These are phyloP conservation scores for Gisinianus flammeolus DNA, from an alignment of 2,888 invertebrate genomes.

Conservation along the genomic window DNA sequence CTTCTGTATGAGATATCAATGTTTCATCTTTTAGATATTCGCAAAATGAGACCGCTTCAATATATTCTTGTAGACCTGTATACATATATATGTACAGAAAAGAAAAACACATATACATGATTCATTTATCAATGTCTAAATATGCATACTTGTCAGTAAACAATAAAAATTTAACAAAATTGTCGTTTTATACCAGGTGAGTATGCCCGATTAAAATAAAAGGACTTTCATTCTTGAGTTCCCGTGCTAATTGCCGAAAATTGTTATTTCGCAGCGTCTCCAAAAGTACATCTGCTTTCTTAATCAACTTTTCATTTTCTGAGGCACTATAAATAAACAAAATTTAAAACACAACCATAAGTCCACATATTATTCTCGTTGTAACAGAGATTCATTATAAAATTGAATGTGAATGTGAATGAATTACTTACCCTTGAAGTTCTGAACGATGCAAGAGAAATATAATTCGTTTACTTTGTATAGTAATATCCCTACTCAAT, in stretches of 20 bases:
- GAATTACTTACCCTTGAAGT: conserved; percentile 23
- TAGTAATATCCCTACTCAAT: conserved; percentile 80
- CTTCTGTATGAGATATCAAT: neutral
- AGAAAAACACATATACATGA: neutral
- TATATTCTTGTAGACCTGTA: conserved; percentile 76
- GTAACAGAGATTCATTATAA: no score
- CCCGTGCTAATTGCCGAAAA: conserved; percentile 74
- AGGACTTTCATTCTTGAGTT: conserved; percentile 74
- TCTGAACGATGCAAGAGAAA: conserved; percentile 80
- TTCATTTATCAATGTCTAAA: neutral
- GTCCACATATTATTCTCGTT: no score
- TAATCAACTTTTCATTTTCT: conserved; percentile 9
- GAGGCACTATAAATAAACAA: conserved; percentile 3
- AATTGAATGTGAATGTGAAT: neutral
- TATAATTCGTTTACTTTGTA: conserved; percentile 88
- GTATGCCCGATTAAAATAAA: conserved; percentile 73
- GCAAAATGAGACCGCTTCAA: conserved; percentile 82
- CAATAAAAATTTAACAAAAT: no score
- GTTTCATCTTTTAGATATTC: conserved; percentile 70
- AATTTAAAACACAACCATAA: neutral
- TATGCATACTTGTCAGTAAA: no score
- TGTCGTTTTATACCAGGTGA: no score
- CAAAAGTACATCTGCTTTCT: conserved; percentile 17
- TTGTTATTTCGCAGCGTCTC: conserved; percentile 63
- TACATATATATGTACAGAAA: conserved; percentile 1